Evolutionary conservation across 2,113 vertebrate genomes (phyloP).

Genomic region (Fulica atra): DNA sequence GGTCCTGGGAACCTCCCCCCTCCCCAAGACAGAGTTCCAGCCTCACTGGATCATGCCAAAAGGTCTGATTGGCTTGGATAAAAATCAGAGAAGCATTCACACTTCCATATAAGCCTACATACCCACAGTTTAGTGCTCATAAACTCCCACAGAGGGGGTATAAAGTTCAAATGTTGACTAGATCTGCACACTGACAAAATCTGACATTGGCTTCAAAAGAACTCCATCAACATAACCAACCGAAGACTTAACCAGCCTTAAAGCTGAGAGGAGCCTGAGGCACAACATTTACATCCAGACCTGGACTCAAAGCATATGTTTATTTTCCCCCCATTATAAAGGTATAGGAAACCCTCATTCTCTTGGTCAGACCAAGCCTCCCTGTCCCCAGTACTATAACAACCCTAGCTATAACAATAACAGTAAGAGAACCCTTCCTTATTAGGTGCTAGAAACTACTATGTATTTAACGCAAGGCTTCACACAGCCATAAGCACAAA

Average conservation of each 20-base stretch:
- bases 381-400: constrained; percentile 41
- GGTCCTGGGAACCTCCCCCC: neutral
- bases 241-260: constrained; percentile 28
- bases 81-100: constrained; percentile 40
- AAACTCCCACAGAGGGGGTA: constrained; percentile 46
- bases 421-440: constrained; percentile 57
- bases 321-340: constrained; percentile 36
- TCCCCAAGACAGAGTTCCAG: neutral
- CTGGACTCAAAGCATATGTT: neutral
- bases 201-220: constrained; percentile 13
- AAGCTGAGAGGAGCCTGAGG: neutral
- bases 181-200: constrained; percentile 51
- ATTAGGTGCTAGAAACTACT: constrained; percentile 62
- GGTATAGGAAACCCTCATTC: neutral
- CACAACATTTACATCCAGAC: constrained; percentile 25
- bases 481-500: constrained; percentile 27
- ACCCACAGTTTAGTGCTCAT: constrained; percentile 27
- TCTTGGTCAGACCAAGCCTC: constrained; percentile 30
- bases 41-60: neutral
- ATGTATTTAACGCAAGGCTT: constrained; percentile 35
- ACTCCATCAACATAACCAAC: neutral
- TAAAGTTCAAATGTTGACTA: constrained; percentile 60
- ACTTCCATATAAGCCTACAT: constrained; percentile 63
- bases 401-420: constrained; percentile 58
- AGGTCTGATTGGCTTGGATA: constrained; percentile 38